Conservation (phyloP, 2,888 invertebrate species). For the Melieria crassipennis region DNA sequence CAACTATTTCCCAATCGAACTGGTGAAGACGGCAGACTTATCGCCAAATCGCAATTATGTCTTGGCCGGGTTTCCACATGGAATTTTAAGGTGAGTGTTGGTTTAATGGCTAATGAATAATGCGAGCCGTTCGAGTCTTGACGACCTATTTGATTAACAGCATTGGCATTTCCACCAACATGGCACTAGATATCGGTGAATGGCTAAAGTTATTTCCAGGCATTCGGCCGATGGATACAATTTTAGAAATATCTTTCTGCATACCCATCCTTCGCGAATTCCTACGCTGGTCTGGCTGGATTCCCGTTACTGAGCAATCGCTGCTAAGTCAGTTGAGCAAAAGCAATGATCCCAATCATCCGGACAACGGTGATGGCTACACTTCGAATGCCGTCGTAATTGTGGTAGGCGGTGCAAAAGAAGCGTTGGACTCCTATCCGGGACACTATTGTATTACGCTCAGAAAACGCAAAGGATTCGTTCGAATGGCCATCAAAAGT, state of each 20-base stretch:
- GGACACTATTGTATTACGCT: conserved; percentile 77
- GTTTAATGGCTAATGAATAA: neutral
- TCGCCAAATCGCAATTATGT: conserved; percentile 84
- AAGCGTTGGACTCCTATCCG: conserved; percentile 84
- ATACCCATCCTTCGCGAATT: conserved; percentile 80
- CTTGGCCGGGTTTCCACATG: conserved; percentile 91
- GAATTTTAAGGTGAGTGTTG: conserved; percentile 71
- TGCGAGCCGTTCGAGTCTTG: neutral
- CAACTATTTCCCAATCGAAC: conserved; percentile 85
- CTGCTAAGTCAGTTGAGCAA: conserved; percentile 62
- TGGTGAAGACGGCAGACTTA: conserved; percentile 85
- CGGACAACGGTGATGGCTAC: conserved; percentile 59
- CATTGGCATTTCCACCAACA: conserved; percentile 80
- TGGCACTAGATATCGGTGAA: conserved; percentile 75
- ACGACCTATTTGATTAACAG: conserved; percentile 61
- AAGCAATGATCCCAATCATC: conserved; percentile 57
- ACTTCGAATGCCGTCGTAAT: conserved; percentile 72
- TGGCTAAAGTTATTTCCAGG: conserved; percentile 71
- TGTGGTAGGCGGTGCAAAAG: conserved; percentile 89
- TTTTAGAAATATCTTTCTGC: conserved; percentile 77
- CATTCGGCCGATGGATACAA: conserved; percentile 71
- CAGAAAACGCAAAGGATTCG: conserved; percentile 81
- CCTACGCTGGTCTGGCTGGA: conserved; percentile 68
- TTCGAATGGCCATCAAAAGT: conserved; percentile 76
- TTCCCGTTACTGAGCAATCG: conserved; percentile 67